A percentile compares a stretch with the other conserved stretches of the same genome.
Conservation (phyloP, 2,888 invertebrate species). For the Drosophila dives region DNA sequence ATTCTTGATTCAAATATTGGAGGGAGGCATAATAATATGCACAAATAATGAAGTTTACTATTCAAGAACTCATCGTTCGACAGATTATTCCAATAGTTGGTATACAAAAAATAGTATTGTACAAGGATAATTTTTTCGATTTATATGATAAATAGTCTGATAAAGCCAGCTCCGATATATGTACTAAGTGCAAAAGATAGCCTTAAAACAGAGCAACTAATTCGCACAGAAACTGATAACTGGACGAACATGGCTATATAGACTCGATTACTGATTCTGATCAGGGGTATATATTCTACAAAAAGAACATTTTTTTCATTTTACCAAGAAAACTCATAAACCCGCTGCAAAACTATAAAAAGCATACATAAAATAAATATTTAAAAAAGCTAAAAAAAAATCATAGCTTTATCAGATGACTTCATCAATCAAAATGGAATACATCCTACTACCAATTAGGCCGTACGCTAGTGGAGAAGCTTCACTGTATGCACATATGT, state of each 20-base stretch:
- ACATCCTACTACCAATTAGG: neutral
- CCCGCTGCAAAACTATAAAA: neutral
- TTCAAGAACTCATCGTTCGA: neutral
- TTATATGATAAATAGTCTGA: neutral
- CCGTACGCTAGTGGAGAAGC: neutral
- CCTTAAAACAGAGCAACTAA: neutral
- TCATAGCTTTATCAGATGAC: neutral
- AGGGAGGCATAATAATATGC: neutral
- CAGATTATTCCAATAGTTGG: neutral
- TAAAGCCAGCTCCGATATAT: neutral
- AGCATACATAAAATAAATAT: neutral
- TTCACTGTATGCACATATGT: conserved; percentile 13
- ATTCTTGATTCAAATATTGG: no score
- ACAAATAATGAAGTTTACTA: neutral
- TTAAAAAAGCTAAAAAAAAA: neutral
- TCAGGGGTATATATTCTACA: neutral
- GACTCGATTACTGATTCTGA: neutral
- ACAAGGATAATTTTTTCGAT: neutral
- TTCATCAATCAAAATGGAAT: neutral
- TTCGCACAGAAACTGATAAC: neutral
- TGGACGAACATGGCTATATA: neutral
- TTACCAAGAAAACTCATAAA: neutral
- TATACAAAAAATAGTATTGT: no score
- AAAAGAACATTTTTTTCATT: neutral
- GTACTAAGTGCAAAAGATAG: neutral